phyloP scores from a whole-genome alignment of 2,888 invertebrate genomes.

The Spicauda simplicius region DNA sequence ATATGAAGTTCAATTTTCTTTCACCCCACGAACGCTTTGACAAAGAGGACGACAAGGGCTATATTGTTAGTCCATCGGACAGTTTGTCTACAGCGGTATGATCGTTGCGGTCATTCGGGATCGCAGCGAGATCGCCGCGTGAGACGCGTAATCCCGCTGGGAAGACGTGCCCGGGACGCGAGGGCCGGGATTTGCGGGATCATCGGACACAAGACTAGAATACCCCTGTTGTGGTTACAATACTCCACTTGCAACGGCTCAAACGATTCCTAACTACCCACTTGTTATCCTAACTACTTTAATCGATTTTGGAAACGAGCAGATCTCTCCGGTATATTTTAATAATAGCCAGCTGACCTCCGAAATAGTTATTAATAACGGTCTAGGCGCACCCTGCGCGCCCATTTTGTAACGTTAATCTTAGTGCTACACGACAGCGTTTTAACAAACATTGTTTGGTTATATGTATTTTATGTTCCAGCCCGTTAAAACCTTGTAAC shows the following conservation, averaged over 20 bases:
- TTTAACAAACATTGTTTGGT: constrained; percentile 42
- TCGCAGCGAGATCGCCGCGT: constrained; percentile 58
- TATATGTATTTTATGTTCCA: constrained; percentile 12
- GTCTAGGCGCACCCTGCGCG: constrained; percentile 31
- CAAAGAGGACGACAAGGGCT: constrained; percentile 36
- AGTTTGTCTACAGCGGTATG: constrained; percentile 50
- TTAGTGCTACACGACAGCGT: constrained; percentile 39
- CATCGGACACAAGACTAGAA: constrained; percentile 67
- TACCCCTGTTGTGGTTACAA: constrained; percentile 62
- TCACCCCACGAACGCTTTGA: constrained; percentile 35
- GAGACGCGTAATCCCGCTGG: constrained; percentile 64
- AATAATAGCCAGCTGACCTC: constrained; percentile 38
- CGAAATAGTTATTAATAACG: constrained; percentile 42
- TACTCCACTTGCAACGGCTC: constrained; percentile 47
- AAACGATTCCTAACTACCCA: constrained; percentile 30
- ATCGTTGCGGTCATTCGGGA: constrained; percentile 62
- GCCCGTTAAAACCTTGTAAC: too few relatives aligned
- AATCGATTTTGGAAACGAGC: constrained; percentile 40
- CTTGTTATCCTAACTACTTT: constrained; percentile 34
- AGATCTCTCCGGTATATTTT: constrained; percentile 37
- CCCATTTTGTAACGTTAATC: constrained; percentile 42
- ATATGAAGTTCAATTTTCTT: constrained; percentile 37
- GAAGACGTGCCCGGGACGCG: constrained; percentile 70
- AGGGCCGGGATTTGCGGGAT: constrained; percentile 72
- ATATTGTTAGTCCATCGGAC: constrained; percentile 33